phyloP scores from a whole-genome alignment of 2,113 vertebrate species.

The Lonchura striata region DNA sequence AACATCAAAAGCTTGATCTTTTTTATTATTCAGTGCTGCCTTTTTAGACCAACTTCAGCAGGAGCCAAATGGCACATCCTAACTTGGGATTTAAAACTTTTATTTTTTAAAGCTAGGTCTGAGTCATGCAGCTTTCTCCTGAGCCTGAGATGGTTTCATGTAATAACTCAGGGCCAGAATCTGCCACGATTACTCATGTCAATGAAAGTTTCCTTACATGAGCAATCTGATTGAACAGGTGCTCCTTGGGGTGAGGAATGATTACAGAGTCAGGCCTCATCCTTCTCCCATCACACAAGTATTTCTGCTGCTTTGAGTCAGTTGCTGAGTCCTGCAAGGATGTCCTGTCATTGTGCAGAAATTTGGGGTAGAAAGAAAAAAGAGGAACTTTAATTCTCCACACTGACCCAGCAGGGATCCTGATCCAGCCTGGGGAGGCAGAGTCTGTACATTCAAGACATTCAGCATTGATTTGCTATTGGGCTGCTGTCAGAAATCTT shows the following conservation, averaged over 20 bases:
- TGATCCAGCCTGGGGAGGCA: neutral
- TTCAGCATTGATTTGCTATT: neutral
- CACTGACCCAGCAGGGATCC: neutral
- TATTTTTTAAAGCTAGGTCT: conserved; percentile 22
- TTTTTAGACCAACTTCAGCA: conserved; percentile 38
- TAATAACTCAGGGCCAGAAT: conserved; percentile 25
- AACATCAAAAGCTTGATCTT: conserved; percentile 62
- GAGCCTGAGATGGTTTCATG: neutral
- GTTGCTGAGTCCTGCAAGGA: neutral
- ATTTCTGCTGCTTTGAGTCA: neutral
- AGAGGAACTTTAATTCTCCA: neutral
- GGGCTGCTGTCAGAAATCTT: neutral
- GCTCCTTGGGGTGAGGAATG: neutral
- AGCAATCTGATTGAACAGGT: neutral
- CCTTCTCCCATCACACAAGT: neutral
- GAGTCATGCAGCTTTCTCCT: conserved; percentile 47
- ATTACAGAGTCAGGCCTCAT: neutral
- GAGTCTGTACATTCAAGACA: neutral
- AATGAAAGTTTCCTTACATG: neutral
- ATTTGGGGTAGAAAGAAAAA: neutral
- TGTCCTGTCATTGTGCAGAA: neutral
- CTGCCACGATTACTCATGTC: neutral
- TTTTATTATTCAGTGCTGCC: conserved; percentile 50
- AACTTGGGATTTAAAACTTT: conserved; percentile 47
- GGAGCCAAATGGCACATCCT: conserved; percentile 54